A percentile compares a stretch with the other conserved stretches of the same genome.
Conservation (phyloP, 2,888 invertebrate species). For the Allacma fusca region DNA sequence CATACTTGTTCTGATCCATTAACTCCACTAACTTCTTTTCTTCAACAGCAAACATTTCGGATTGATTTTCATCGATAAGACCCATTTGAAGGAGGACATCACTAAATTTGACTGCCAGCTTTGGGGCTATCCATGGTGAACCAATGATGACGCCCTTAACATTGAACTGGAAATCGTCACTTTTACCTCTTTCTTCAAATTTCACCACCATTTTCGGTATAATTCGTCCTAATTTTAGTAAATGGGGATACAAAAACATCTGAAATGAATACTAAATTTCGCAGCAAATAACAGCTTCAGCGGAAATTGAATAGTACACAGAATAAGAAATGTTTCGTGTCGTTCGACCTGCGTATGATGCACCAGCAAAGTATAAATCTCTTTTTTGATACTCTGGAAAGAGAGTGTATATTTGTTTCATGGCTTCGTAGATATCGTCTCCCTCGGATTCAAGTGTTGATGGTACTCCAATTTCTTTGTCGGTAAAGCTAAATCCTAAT, state of each 20-base stretch:
- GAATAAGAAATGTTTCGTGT: too few species aligned
- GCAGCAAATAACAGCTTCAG: too few species aligned
- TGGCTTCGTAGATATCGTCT: constrained; percentile 63
- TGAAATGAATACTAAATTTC: too few species aligned
- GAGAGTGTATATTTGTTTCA: constrained; percentile 79
- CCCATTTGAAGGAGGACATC: constrained; percentile 81
- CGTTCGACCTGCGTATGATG: constrained; percentile 76
- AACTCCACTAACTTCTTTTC: constrained; percentile 71
- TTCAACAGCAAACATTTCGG: constrained; percentile 67
- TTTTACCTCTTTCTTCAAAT: constrained; percentile 72
- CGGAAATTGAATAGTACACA: too few species aligned
- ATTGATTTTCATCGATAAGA: constrained; percentile 68
- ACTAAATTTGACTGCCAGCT: constrained; percentile 70
- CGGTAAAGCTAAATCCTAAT: constrained; percentile 78
- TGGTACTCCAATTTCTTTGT: constrained; percentile 66
- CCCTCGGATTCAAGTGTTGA: not conserved
- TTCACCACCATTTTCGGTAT: constrained; percentile 69
- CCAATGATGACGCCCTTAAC: constrained; percentile 70
- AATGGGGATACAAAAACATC: too few species aligned
- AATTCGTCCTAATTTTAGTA: constrained; percentile 3
- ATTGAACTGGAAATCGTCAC: constrained; percentile 69
- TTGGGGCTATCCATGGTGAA: constrained; percentile 76
- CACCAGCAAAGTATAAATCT: constrained; percentile 86
- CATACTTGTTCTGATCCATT: constrained; percentile 70
- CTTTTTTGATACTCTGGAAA: constrained; percentile 78